Conservation (phyloP, 2,888 invertebrate species). For the Lycophotia porphyrea region DNA sequence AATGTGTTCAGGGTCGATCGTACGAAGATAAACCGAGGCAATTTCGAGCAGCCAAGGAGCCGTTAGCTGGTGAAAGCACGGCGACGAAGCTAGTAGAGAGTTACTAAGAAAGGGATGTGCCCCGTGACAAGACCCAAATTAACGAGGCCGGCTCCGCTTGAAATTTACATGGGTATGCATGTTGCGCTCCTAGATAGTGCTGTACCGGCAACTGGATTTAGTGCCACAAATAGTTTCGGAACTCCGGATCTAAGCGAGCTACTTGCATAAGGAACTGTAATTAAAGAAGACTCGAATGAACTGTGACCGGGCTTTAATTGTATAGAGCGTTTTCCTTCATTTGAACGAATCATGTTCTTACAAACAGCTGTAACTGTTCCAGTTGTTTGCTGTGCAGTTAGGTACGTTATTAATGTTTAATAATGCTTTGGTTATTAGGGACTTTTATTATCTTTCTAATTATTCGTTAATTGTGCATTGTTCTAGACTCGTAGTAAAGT, state of each 20-base stretch:
- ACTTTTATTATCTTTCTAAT: background rate
- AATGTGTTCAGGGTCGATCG: constrained; percentile 74
- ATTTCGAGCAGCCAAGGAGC: constrained; percentile 76
- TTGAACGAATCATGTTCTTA: constrained; percentile 53
- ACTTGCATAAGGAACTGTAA: constrained; percentile 81
- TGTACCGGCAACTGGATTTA: constrained; percentile 84
- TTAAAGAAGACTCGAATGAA: constrained; percentile 83
- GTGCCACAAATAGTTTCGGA: constrained; percentile 85
- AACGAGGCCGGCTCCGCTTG: constrained; percentile 82
- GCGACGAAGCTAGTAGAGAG: constrained; percentile 71
- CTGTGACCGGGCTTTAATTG: constrained; percentile 73
- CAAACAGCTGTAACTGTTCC: constrained; percentile 44
- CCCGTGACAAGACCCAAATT: constrained; percentile 86
- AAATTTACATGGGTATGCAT: constrained; percentile 89
- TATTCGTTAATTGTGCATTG: background rate
- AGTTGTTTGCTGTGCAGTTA: constrained; percentile 48
- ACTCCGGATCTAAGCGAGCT: constrained; percentile 75
- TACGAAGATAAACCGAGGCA: constrained; percentile 79
- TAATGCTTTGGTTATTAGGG: constrained; percentile 11
- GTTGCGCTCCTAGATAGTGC: constrained; percentile 83
- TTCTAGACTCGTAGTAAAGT: background rate
- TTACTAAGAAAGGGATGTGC: constrained; percentile 88
- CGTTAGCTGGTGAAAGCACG: constrained; percentile 74
- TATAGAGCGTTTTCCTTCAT: constrained; percentile 69
- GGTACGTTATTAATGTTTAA: constrained; percentile 27